A percentile compares a stretch with the other conserved stretches of the same genome.
Evolutionary conservation across 2,888 invertebrate species (phyloP).

Genomic region (Polydrusus tereticollis): DNA sequence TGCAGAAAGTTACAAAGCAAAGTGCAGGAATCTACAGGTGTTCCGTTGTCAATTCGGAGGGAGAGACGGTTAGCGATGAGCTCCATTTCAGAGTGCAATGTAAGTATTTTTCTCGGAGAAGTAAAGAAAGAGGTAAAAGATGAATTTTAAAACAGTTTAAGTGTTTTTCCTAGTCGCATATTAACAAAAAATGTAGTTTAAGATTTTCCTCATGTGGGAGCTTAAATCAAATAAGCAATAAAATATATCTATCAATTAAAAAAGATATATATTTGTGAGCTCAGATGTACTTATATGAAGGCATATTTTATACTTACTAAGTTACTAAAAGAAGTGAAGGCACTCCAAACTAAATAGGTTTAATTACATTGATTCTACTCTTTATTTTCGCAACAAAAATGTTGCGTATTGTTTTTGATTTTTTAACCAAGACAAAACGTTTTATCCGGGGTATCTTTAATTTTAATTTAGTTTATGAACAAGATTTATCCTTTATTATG

Average conservation of each 20-base stretch:
- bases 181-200: too few species aligned
- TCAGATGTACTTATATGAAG: neutral
- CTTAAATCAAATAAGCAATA: too few species aligned
- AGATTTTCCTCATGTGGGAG: too few species aligned
- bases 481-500: constrained; percentile 20
- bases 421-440: neutral
- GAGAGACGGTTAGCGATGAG: constrained; percentile 89
- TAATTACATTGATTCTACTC: neutral
- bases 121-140: neutral
- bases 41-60: constrained; percentile 88
- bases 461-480: constrained; percentile 38
- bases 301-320: neutral
- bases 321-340: too few species aligned
- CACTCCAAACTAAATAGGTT: too few species aligned
- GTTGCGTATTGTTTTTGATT: neutral
- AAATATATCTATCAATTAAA: too few species aligned
- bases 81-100: constrained; percentile 89
- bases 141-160: neutral
- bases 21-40: constrained; percentile 91
- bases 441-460: constrained; percentile 11
- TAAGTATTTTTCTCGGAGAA: constrained; percentile 69
- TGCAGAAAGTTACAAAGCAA: constrained; percentile 89
- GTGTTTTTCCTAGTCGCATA: neutral
- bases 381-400: neutral
- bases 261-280: neutral